Conservation (phyloP, 2,797 vertebrate genomes). For the Lacerta bilineata region DNA sequence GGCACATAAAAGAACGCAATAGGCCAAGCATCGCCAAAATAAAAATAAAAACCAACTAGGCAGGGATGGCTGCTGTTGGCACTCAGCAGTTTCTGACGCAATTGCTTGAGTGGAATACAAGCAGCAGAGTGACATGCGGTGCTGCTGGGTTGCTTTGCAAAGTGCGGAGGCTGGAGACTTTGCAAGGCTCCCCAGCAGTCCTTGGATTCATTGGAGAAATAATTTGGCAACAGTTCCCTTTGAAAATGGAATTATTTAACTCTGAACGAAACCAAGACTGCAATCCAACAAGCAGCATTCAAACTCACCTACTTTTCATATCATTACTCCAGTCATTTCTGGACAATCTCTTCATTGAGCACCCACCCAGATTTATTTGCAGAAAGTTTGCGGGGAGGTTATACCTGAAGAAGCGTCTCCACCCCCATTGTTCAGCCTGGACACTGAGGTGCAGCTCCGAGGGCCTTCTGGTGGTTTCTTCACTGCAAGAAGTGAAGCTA, state of each 20-base stretch:
- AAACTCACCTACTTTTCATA: background rate
- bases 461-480: no score
- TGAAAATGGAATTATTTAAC: constrained; percentile 15
- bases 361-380: no score
- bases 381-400: no score
- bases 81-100: constrained; percentile 25
- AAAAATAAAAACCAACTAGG: background rate
- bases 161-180: background rate
- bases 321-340: background rate
- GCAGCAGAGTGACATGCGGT: background rate
- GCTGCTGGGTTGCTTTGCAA: fast-evolving
- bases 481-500: no score
- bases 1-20: constrained; percentile 52
- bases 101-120: background rate
- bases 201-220: background rate
- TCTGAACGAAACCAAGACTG: background rate
- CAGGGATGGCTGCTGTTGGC: constrained; percentile 3
- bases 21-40: background rate
- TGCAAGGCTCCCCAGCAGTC: background rate
- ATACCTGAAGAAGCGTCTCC: no score
- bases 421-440: no score
- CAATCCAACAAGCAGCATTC: background rate
- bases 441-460: no score
- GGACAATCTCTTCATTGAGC: no score
- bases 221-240: constrained; percentile 28